Base-by-base conservation (phyloP, 2,113 vertebrate species). In the Crotalus horridus region DNA sequence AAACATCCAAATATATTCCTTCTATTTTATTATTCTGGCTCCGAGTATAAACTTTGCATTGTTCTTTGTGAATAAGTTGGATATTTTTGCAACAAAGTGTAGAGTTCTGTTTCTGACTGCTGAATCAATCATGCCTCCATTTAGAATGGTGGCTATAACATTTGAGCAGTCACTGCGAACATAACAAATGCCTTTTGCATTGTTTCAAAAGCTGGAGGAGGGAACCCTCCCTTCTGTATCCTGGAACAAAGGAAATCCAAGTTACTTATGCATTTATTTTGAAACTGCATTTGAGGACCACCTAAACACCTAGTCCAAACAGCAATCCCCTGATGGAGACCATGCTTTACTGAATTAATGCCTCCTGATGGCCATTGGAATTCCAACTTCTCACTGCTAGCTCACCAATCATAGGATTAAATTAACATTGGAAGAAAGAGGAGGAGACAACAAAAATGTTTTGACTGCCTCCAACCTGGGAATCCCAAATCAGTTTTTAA, bases 201-300 rank as follows among this genome's bases (percentile, higher is more conserved):
- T 93, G 95, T 1, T 90, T n/a, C 48, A 88, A 93, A 48, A 93
- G 87, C 54, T 1, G 93, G 92, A 55, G 91, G 90, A 95, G 94
- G 89, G 91, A 94, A 94, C 92, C 91, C 94, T 95, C 89, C 0
- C 0, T 90, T n/a, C 59, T 93, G 89, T 39, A 91, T 93, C 94
- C 74, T 7, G 87, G 92, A 96, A 96, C 64, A 94, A 97, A 91
- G 1, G 39, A 96, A 93, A 95, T 64, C 88, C 26, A n/a, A 92
- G 64, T 59, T 51, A 89, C 23, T 53, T 93, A 92, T 0, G 17
- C 17, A 94, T 93, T 96, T 96, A 85, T 56, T 94, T 90, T 69
- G 93, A 94, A 96, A 95, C 94, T 87, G 89, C 90, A 93, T 92
- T 90, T 90, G 87, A 95, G 94, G 87, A 94, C 92, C 95, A 96